Evolutionary conservation across 2,797 vertebrate species (phyloP).

Genomic region (Mus spretus): DNA sequence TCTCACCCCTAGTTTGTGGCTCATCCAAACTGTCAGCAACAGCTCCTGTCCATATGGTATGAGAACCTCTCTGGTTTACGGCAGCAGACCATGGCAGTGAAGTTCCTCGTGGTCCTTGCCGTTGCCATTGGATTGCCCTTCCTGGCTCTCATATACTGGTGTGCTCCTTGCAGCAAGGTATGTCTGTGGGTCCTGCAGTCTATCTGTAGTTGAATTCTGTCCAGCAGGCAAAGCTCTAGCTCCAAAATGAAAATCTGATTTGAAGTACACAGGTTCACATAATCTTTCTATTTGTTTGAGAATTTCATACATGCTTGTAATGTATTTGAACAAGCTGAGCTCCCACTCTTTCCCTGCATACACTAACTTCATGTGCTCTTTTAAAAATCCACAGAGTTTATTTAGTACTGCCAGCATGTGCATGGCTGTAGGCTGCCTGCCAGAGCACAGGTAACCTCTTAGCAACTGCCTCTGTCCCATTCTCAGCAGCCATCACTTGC

Average conservation of each 20-base stretch:
- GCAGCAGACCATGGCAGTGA: conserved; percentile 96
- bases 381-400: background rate
- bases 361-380: background rate
- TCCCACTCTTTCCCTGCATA: background rate
- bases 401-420: background rate
- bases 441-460: background rate
- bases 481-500: background rate
- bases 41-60: conserved; percentile 99
- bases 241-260: conserved; percentile 1
- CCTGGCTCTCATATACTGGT: conserved; percentile 96
- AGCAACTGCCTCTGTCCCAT: background rate
- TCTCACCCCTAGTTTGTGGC: conserved; percentile 95
- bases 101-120: conserved; percentile 96
- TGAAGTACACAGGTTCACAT: conserved; percentile 13
- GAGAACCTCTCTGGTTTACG: conserved; percentile 96
- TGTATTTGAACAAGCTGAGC: background rate
- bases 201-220: accelerated
- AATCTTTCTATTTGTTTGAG: background rate
- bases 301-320: background rate
- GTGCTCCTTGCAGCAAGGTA: conserved; percentile 98
- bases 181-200: conserved; percentile 61
- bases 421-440: background rate
- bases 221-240: background rate
- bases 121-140: conserved; percentile 96
- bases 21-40: conserved; percentile 99